Conservation (phyloP, 2,888 invertebrate species). For the Nymphalis urticae region DNA sequence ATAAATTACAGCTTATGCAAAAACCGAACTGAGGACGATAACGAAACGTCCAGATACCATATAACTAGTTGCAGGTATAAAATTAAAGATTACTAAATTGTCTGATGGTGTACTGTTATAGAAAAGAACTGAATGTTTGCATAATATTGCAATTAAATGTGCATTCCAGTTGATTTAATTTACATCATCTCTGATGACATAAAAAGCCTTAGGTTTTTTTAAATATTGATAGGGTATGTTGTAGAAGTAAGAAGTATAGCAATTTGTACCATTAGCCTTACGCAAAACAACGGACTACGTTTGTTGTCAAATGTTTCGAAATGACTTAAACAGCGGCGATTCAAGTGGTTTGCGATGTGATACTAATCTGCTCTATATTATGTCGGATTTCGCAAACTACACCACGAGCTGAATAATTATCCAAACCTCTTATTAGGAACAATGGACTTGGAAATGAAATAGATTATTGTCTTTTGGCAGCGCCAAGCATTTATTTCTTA, state of each 20-base stretch:
- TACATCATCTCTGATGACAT: too few relatives aligned
- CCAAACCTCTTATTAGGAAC: slow-evolving; percentile 48
- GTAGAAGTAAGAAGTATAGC: not conserved
- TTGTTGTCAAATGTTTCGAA: slow-evolving; percentile 70
- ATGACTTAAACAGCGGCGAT: slow-evolving; percentile 52
- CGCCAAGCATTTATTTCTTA: slow-evolving; percentile 61
- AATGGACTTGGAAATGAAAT: slow-evolving; percentile 52
- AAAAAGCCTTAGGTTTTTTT: too few relatives aligned
- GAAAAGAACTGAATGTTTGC: too few relatives aligned
- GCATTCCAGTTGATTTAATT: too few relatives aligned
- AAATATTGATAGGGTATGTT: not conserved
- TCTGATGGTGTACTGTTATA: not conserved
- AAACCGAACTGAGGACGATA: slow-evolving; percentile 21
- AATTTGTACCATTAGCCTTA: slow-evolving; percentile 41
- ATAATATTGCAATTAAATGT: too few relatives aligned
- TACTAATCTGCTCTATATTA: slow-evolving; percentile 69
- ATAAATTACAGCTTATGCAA: slow-evolving; percentile 36
- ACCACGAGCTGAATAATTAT: slow-evolving; percentile 56
- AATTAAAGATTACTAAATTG: slow-evolving; percentile 3
- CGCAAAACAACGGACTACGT: slow-evolving; percentile 63
- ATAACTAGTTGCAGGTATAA: slow-evolving; percentile 5
- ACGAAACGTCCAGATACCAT: slow-evolving; percentile 26
- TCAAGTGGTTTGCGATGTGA: slow-evolving; percentile 58
- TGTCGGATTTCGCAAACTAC: slow-evolving; percentile 71
- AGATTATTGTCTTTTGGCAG: slow-evolving; percentile 54